These are phyloP conservation scores for Pantherophis vulpinus DNA, from an alignment of 2,797 vertebrate genomes.

Conservation along the genomic window DNA sequence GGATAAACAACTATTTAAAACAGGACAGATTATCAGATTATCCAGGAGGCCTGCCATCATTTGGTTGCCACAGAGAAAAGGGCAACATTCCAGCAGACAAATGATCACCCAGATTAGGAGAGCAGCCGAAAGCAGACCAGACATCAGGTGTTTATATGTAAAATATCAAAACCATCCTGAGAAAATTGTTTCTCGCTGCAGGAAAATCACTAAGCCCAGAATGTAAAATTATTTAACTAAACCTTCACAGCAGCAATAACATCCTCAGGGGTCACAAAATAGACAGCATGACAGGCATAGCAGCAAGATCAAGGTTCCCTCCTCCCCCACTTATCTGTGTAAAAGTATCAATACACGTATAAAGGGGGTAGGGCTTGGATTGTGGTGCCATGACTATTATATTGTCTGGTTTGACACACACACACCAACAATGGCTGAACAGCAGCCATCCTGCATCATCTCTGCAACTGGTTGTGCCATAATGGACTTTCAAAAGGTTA, in stretches of 20 bases:
- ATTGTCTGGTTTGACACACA: neutral
- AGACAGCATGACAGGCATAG: neutral
- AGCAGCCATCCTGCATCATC: neutral
- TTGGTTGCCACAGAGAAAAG: neutral
- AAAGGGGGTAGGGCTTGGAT: neutral
- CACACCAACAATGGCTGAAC: neutral
- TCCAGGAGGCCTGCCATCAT: neutral
- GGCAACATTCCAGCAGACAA: neutral
- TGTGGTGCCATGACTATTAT: neutral
- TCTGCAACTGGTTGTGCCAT: neutral
- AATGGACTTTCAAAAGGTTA: neutral
- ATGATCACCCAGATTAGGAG: neutral
- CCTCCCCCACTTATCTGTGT: neutral
- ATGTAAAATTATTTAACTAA: neutral
- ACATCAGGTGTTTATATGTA: neutral
- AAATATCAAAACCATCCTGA: neutral
- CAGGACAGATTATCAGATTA: neutral
- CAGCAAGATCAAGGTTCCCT: neutral
- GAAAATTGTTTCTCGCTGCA: neutral
- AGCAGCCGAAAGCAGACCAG: neutral
- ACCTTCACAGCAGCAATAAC: neutral
- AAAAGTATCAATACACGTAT: neutral
- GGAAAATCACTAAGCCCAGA: neutral
- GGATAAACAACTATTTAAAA: neutral
- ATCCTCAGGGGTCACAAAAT: neutral